A percentile compares a stretch with the other conserved stretches of the same genome.
These are phyloP conservation scores for Aurelia sp. DNA, from an alignment of 30 jellyfish, hydroid and myxozoan species.

Conservation along the genomic window DNA sequence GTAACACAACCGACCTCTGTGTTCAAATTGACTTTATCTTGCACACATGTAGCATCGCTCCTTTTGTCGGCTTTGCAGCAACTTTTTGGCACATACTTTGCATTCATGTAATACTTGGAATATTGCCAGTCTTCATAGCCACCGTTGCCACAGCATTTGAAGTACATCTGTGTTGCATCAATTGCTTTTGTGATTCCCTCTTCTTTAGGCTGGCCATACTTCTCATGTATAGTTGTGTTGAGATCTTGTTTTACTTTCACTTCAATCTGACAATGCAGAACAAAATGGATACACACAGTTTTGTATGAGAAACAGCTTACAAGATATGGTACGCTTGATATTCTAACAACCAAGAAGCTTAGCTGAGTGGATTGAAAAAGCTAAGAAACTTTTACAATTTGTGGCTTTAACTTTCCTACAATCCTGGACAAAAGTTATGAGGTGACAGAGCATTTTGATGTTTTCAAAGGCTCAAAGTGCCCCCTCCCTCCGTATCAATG, in stretches of 20 bases:
- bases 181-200: constrained; percentile 76
- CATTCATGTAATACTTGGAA: constrained; percentile 32
- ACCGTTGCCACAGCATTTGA: constrained; percentile 80
- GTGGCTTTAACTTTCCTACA: too few relatives aligned
- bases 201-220: constrained; percentile 45
- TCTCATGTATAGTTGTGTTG: constrained; percentile 59
- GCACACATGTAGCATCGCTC: constrained; percentile 3
- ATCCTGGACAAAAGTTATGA: too few relatives aligned
- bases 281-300: neutral
- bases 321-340: too few relatives aligned
- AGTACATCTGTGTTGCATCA: constrained; percentile 75
- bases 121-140: constrained; percentile 59
- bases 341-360: too few relatives aligned
- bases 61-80: constrained; percentile 61
- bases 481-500: too few relatives aligned
- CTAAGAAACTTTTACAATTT: too few relatives aligned
- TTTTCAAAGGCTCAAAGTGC: too few relatives aligned
- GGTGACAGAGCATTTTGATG: too few relatives aligned
- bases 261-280: constrained; percentile 51
- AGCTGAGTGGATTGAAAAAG: too few relatives aligned
- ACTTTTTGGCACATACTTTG: constrained; percentile 25
- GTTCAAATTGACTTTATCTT: neutral
- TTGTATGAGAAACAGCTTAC: too few relatives aligned
- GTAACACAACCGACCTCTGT: neutral
- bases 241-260: constrained; percentile 45